Evolutionary conservation across 2,797 vertebrate species (phyloP).

Genomic region (Iguana delicatissima): DNA sequence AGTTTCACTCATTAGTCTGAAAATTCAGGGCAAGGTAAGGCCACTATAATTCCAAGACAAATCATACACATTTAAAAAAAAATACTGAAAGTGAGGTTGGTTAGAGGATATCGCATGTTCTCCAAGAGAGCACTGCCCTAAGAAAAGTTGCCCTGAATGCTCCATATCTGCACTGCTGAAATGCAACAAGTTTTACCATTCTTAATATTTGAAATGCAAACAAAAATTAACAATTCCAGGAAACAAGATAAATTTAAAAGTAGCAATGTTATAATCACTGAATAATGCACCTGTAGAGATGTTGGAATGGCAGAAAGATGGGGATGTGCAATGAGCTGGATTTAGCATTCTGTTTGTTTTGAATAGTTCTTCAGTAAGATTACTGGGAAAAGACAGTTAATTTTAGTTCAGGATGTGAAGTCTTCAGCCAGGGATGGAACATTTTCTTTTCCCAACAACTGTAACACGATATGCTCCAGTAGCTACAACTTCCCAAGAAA

Average conservation of each 20-base stretch:
- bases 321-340: constrained; percentile 11
- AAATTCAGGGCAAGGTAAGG: neutral
- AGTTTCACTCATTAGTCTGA: neutral
- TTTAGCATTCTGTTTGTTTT: constrained; percentile 10
- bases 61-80: neutral
- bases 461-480: neutral
- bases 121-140: neutral
- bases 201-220: neutral
- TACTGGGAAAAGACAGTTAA: neutral
- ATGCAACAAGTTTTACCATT: neutral
- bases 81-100: neutral
- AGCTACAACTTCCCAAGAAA: neutral
- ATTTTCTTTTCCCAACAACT: neutral
- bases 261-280: neutral
- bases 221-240: neutral
- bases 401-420: neutral
- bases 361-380: neutral
- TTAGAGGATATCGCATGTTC: neutral
- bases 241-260: constrained; percentile 16
- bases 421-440: neutral
- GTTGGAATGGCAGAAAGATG: constrained; percentile 22
- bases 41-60: neutral
- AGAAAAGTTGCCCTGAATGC: neutral
- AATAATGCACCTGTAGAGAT: constrained; percentile 37
- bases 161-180: constrained; percentile 7